Percentiles rank a stretch among this genome's conserved stretches.
phyloP scores from a whole-genome alignment of 1,140 invertebrate species.

The Watersipora subatra region DNA sequence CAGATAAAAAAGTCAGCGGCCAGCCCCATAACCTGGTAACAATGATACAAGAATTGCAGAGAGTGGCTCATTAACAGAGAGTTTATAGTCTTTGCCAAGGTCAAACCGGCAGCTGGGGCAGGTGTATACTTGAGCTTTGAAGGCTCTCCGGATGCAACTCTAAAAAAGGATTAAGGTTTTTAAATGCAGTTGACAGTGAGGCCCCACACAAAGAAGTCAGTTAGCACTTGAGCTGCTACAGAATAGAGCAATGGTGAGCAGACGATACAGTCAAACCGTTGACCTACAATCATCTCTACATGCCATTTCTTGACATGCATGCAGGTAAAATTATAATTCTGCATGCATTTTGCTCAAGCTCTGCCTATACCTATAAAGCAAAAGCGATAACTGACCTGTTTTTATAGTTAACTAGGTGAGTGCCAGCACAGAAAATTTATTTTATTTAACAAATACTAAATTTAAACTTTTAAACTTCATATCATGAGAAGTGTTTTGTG shows the following conservation, averaged over 20 bases:
- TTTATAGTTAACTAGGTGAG: no score
- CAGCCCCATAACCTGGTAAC: conserved; percentile 53
- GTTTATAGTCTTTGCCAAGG: conserved; percentile 46
- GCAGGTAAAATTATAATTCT: neutral
- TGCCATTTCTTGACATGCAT: neutral
- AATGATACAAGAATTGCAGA: conserved; percentile 44
- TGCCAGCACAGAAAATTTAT: no score
- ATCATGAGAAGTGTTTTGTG: no score
- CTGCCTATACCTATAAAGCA: no score
- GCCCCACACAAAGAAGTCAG: no score
- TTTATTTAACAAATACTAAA: no score
- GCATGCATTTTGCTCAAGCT: no score
- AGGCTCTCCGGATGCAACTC: conserved; percentile 55
- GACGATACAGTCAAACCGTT: neutral
- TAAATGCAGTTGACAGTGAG: no score
- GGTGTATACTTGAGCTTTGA: conserved; percentile 49
- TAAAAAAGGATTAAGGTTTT: conserved; percentile 15
- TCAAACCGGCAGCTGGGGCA: conserved; percentile 57
- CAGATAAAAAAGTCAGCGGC: conserved; percentile 24
- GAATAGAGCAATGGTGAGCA: neutral
- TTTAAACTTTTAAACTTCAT: no score
- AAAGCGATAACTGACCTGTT: no score
- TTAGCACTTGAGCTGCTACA: neutral
- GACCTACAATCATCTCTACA: neutral
- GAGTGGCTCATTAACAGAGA: conserved; percentile 47